phyloP scores from a whole-genome alignment of 2,888 invertebrate species.

The Caenorhabditis sp. region DNA sequence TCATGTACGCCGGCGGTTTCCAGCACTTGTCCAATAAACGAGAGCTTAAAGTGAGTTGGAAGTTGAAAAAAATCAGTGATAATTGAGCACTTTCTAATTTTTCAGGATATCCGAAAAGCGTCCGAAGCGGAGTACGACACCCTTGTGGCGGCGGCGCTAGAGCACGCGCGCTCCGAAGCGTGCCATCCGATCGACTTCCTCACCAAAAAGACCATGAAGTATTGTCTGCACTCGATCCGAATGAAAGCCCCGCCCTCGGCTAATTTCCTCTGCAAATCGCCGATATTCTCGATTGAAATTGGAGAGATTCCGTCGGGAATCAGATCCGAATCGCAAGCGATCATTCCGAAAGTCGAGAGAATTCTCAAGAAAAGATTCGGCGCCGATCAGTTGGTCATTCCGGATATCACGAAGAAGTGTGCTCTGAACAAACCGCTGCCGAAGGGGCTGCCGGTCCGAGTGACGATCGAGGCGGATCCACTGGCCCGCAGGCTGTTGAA shows the following conservation, averaged over 20 bases:
- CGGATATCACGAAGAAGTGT: slow-evolving; percentile 43
- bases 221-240: background rate
- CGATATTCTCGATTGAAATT: slow-evolving; percentile 2
- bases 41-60: slow-evolving; percentile 35
- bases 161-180: slow-evolving; percentile 22
- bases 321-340: background rate
- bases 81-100: too few species aligned
- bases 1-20: slow-evolving; percentile 28
- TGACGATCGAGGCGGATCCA: background rate
- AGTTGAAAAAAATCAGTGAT: too few species aligned
- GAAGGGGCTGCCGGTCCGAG: background rate
- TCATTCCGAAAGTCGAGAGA: slow-evolving; percentile 20
- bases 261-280: slow-evolving; percentile 4
- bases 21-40: slow-evolving; percentile 23
- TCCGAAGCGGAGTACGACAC: slow-evolving; percentile 28
- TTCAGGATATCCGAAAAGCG: slow-evolving; percentile 26
- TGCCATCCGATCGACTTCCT: slow-evolving; percentile 32
- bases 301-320: slow-evolving; percentile 12
- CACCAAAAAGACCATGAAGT: background rate
- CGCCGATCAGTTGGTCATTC: slow-evolving; percentile 4
- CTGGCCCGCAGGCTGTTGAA: background rate
- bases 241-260: background rate
- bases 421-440: background rate
- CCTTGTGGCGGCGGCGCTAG: slow-evolving; percentile 26
- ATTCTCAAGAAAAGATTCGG: background rate